Evolutionary conservation across 2,113 vertebrate species (phyloP), one percentile per base, ranked within the genome.

Genomic region (Pygoscelis antarcticus): DNA sequence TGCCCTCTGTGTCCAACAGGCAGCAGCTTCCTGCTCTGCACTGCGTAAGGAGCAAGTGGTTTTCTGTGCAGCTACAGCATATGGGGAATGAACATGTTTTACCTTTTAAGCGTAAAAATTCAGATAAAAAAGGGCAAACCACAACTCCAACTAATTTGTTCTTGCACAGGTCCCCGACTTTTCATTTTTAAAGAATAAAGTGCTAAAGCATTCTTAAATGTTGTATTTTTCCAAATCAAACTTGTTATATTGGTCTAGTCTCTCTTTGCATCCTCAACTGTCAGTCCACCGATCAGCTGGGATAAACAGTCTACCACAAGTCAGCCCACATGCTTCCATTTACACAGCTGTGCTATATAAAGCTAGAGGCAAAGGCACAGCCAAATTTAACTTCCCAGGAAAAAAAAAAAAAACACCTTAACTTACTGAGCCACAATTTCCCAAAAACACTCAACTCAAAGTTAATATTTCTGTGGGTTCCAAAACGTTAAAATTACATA

Each of bases 41-140:
- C 29, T 13, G 40, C 3, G 0, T 1, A 16, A 58, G 49, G 44
- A 49, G 23, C 68, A 12, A 26, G 32, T 2, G 51, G 7, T 5
- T 36, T 32, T 16, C 61, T 7, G n/a, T 5, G 38, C 55, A 34
- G 62, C 69, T 34, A 3, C 29, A 12, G 32, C 62, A 13, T 0
- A 2, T 46, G 3, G 16, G 26, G 21, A 14, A 40, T 47, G 82
- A 22, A 25, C 14, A 11, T 0, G 1, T 3, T 14, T 38, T 12
- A 5, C 38, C 57, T 21, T 2, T 0, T 1, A 2, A 9, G 10
- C 1, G 0, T 0, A 46, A 21, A 46, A 64, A 52, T 22, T 5
- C 65, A 17, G 22, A 16, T 5, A 15, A 26, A 20, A 21, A 30
- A 34, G 34, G 51, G 20, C 34, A 82, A 54, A 57, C 2, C 42